Percentiles rank a stretch among this genome's conserved stretches.
These are phyloP conservation scores for Busseola fusca DNA, from an alignment of 2,888 invertebrate genomes.

Conservation along the genomic window DNA sequence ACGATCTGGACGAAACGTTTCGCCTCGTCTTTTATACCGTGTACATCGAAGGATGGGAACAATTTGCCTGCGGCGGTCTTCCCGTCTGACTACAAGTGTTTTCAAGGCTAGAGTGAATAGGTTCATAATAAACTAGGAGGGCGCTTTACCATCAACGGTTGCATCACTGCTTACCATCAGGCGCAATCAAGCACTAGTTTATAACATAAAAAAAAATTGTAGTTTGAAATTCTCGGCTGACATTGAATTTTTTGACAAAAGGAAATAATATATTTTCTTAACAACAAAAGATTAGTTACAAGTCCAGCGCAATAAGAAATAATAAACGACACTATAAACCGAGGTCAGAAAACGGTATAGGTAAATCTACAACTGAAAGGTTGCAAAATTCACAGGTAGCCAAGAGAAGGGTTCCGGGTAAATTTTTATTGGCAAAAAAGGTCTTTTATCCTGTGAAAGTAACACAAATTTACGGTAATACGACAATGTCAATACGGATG, in stretches of 20 bases:
- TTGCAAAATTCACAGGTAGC: conserved; percentile 23
- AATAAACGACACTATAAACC: conserved; percentile 16
- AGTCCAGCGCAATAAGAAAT: conserved; percentile 18
- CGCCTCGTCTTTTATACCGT: too few species aligned
- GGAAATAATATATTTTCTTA: conserved; percentile 1
- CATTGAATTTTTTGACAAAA: not conserved
- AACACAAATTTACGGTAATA: not conserved
- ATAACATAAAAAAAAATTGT: too few species aligned
- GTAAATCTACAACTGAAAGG: conserved; percentile 27
- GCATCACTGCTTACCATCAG: too few species aligned
- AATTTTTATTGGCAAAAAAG: conserved; percentile 18
- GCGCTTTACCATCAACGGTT: too few species aligned
- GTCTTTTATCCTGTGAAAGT: conserved; percentile 12
- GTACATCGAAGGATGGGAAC: too few species aligned
- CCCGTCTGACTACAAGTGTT: too few species aligned
- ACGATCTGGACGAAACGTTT: too few species aligned
- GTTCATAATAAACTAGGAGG: too few species aligned
- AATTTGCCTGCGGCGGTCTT: too few species aligned
- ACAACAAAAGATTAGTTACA: conserved; percentile 31
- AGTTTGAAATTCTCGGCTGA: not conserved
- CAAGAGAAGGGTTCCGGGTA: conserved; percentile 57
- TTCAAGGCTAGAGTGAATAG: too few species aligned
- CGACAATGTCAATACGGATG: too few species aligned
- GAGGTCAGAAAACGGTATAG: conserved; percentile 39
- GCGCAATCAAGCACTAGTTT: too few species aligned